Base-by-base conservation (phyloP, 2,113 vertebrate species). In the Leuciscus idus region DNA sequence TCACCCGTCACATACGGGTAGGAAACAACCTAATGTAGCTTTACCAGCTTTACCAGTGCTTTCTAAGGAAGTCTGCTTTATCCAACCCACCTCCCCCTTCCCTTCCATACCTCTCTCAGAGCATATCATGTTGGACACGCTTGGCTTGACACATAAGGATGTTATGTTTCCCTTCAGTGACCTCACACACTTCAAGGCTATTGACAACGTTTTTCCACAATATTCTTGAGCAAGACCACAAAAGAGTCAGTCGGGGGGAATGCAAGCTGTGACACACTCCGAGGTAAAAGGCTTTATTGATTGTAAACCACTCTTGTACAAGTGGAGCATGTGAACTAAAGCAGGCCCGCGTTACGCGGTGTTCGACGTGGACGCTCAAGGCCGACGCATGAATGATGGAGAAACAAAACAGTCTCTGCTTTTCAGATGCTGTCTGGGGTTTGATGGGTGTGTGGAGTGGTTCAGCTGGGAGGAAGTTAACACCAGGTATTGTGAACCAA, bases 221-320 rank as follows among this genome's bases (percentile, higher is more conserved):
- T 72, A 66, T 83, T 83, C 30, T 72, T 72, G 48, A 83, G 48
- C 66, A 55, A 72, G 81, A 83, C 81, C 81, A 83, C 81, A 83
- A 83, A 73, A 83, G 81, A 83, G 50, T 30, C 50, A 83, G 30
- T 83, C 50, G 48, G 68, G 50, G 62, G 81, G 48, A 73, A 83
- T 57, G 81, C 81, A 73, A 73, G 33, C 81, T 33, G 30, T 59
- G 81, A 73, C 81, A 73, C 50, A 30, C 68, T 83, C 4, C 6
- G 68, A 83, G 66, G 66, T 83, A 83, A 83, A 83, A 73, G 68
- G 81, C 33, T 73, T 83, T 83, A 83, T 83, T 83, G 81, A 83
- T 83, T 83, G 81, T 83, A 83, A 83, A 83, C 81, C 81, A 83
- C 52, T 83, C 66, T 73, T 7, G 23, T 43, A 83, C 68, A 83